Evolutionary conservation across 2,888 invertebrate species (phyloP), one percentile per base, ranked within the genome.

Genomic region (Tiliacea citrago): DNA sequence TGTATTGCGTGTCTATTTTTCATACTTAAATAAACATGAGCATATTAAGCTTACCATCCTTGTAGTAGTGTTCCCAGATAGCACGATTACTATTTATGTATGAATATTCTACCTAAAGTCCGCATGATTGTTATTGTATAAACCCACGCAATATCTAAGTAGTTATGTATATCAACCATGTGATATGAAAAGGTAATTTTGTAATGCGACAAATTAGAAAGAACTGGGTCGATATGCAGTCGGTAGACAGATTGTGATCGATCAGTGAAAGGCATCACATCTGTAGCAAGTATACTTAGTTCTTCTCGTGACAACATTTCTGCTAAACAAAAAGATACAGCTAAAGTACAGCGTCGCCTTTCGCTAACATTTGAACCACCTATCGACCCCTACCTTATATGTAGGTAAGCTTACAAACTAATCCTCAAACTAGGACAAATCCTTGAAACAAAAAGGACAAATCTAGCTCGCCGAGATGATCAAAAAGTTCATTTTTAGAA

Each of bases 21-120:
- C 77, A 72, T 80, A 39, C 58, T 79, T 71, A 76, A 29, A 75
- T 80, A 76, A 76, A 76, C 49, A 71, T 80, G 71, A 80, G 49
- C 29, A 62, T 51, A 69, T 53, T 53, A 60, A 51, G 49, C 63
- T 65, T 51, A 42, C 57, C 16, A 55, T 58, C 35, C n/a, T 78
- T 55, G 13, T 24, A 24, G 49, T 24, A 24, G 16, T 71, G n/a
- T 60, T 68, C 60, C 49, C 55, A 80, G 35, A 61, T 65, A n/a
- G 47, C n/a, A 65, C 6, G 21, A 70, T 79, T 47, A 55, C 13
- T 65, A n/a, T n/a, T n/a, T n/a, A 49, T 29, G 51, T 61, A n/a
- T 39, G 45, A n/a, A 47, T 45, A 68, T 29, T 35, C 18, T 51
- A 62, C 51, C 42, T 53, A 45, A 65, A 58, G 53, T 58, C 18